A percentile compares a stretch with the other conserved stretches of the same genome.
Conservation (phyloP, 2,888 invertebrate species). For the Meghimatium bilineatum region DNA sequence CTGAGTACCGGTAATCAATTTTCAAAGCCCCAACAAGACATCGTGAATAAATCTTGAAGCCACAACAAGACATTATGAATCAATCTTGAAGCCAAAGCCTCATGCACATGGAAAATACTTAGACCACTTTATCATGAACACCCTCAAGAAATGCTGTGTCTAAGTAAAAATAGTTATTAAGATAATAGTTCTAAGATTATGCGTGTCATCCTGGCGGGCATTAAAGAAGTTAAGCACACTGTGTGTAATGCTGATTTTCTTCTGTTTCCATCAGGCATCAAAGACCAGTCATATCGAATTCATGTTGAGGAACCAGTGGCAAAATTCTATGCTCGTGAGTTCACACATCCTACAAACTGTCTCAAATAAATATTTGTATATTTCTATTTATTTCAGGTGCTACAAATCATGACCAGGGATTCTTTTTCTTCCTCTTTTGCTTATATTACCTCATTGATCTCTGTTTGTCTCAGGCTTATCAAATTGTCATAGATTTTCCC, state of each 20-base stretch:
- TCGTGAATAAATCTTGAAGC: too few species aligned
- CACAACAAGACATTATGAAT: too few species aligned
- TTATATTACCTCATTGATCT: background rate
- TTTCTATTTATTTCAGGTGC: background rate
- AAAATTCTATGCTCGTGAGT: constrained; percentile 54
- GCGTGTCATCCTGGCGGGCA: background rate
- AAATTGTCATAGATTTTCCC: too few species aligned
- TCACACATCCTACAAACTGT: background rate
- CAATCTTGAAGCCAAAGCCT: too few species aligned
- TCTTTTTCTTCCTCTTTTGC: background rate
- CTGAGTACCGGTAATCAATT: too few species aligned
- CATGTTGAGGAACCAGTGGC: constrained; percentile 57
- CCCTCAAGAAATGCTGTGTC: too few species aligned
- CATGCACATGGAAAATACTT: too few species aligned
- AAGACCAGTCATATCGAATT: constrained; percentile 44
- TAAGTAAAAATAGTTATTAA: too few species aligned
- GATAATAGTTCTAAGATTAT: too few species aligned
- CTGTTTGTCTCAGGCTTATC: background rate
- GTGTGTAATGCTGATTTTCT: background rate
- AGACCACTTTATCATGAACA: too few species aligned
- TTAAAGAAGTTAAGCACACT: background rate
- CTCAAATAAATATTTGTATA: background rate
- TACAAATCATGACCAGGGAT: background rate
- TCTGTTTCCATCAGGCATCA: constrained; percentile 40
- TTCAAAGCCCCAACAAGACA: too few species aligned